Conservation (phyloP, 2,113 vertebrate genomes). For the Hippotragus niger region DNA sequence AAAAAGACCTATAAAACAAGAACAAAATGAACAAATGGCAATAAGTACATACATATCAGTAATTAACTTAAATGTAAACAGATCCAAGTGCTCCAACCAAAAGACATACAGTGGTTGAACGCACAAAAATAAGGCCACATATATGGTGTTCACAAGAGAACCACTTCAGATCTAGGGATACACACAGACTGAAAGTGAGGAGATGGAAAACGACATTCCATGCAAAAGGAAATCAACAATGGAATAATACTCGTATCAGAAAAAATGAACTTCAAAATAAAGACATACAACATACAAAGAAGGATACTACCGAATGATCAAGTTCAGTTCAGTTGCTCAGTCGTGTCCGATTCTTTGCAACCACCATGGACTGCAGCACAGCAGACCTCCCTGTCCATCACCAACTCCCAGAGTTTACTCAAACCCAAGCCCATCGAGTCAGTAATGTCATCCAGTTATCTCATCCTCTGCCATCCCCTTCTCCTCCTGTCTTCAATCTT, state of each 20-base stretch:
- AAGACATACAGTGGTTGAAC: background rate
- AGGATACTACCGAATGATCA: background rate
- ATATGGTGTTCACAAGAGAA: background rate
- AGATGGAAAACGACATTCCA: background rate
- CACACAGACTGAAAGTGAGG: background rate
- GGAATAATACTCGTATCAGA: background rate
- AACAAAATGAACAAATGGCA: background rate
- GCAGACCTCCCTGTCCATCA: background rate
- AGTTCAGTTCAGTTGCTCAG: background rate
- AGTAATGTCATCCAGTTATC: background rate
- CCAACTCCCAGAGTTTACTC: background rate
- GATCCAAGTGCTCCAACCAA: background rate
- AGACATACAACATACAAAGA: background rate
- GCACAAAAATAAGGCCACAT: background rate
- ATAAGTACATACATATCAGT: background rate
- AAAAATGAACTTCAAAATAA: background rate
- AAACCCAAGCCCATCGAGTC: background rate
- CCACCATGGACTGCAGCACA: background rate
- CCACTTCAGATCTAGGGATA: background rate
- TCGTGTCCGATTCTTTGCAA: accelerated
- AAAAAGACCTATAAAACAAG: background rate
- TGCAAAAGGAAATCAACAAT: background rate
- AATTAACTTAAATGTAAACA: background rate
- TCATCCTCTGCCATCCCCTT: background rate
- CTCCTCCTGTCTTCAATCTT: background rate